Base-by-base conservation (phyloP, 1,140 invertebrate genomes). In the Drosophila burlai region DNA sequence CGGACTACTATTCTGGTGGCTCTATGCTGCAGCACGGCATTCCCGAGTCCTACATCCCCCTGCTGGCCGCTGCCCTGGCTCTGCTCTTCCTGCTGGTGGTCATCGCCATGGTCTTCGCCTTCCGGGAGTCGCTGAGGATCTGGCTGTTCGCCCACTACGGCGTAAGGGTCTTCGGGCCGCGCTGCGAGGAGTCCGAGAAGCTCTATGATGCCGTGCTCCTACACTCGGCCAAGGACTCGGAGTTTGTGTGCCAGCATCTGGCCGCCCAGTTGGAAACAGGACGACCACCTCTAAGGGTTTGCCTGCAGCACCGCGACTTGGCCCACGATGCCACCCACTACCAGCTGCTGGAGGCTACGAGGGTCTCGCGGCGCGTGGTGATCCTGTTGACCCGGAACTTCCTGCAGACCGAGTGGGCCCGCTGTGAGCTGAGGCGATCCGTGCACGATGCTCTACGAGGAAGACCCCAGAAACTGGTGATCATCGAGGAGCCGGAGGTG, bases 171-270 rank as follows among this genome's bases (percentile, higher is more conserved):
- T 97, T 96, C 74, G 95, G 94, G 50, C 94, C 66, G 83, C 94
- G 82, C 62, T 95, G 94, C 89, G 96, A 96, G 89, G 96, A 97
- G 75, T 95, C 95, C 16, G 97, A 98, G 91, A 98, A 98, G 83
- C 94, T 97, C 2, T 98, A 98, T 93, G 98, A 99, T 87, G 97
- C 97, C 7, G 98, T 98, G 92, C 95, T 99, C 9, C 97, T 97
- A 58, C 98, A 99, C 94, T 98, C 97, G 75, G 96, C 97, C 21
- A 97, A 98, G 93, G 98, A 99, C 93, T 97, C 98, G 81, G 96
- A 97, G 84, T 97, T 98, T 93, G 96, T 98, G 1, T 94, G 97
- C 18, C 96, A 97, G 77, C 96, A 96, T 9, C 93, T 99, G 59
- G 96, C 96, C 1, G 95, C 95, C 2, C 97, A 98, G 83, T 93